Evolutionary conservation across 2,797 vertebrate species (phyloP).

Genomic region (Sebastes iracundus): DNA sequence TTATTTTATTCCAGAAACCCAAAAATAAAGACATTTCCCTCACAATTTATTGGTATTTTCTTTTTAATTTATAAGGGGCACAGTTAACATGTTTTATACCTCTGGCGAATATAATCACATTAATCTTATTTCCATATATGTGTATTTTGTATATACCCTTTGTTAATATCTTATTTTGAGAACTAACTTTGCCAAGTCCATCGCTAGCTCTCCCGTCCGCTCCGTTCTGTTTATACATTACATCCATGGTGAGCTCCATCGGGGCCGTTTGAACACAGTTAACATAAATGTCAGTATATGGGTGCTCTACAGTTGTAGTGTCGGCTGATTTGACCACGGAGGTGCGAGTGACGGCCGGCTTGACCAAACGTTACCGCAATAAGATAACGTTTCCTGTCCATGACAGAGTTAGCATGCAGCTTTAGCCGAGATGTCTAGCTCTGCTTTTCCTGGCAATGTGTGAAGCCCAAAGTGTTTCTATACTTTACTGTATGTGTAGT

Average conservation of each 20-base stretch:
- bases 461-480: too few species aligned
- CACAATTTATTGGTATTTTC: too few species aligned
- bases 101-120: not conserved
- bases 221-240: accelerated
- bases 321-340: too few species aligned
- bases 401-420: too few species aligned
- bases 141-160: not conserved
- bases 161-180: not conserved
- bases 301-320: not conserved
- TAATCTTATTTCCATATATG: not conserved
- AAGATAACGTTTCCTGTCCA: too few species aligned
- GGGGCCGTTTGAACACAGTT: not conserved
- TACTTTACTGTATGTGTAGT: too few species aligned
- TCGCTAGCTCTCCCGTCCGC: accelerated
- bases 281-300: not conserved
- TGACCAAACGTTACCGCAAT: too few species aligned
- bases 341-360: accelerated
- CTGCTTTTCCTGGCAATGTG: too few species aligned
- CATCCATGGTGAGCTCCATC: not conserved
- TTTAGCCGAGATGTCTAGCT: too few species aligned
- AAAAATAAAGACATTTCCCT: too few species aligned
- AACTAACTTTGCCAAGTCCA: not conserved
- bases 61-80: too few species aligned
- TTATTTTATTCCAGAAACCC: too few species aligned
- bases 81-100: not conserved